These are phyloP conservation scores for Syritta pipiens DNA, from an alignment of 2,888 invertebrate genomes.

Conservation along the genomic window DNA sequence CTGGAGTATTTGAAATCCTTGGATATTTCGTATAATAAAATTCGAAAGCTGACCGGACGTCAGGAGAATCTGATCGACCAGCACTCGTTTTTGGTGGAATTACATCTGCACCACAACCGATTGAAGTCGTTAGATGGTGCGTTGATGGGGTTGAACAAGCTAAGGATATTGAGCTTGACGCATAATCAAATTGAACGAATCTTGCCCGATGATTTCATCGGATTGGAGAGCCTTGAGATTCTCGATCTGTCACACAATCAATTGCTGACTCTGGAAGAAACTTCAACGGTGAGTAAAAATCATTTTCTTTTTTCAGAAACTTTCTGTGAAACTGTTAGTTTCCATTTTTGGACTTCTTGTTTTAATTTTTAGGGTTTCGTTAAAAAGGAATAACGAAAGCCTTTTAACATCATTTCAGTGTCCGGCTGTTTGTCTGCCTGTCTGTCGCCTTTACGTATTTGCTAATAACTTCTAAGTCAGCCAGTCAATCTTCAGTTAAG, in stretches of 20 bases:
- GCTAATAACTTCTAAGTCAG: too few relatives aligned
- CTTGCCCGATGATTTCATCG: constrained; percentile 88
- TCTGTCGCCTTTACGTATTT: too few relatives aligned
- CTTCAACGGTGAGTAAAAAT: constrained; percentile 85
- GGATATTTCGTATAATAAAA: constrained; percentile 88
- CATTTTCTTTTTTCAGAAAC: not conserved
- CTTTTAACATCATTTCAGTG: too few relatives aligned
- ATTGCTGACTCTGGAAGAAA: constrained; percentile 88
- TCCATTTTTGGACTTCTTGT: too few relatives aligned
- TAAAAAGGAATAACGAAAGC: too few relatives aligned
- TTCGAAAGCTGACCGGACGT: constrained; percentile 84
- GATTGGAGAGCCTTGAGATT: constrained; percentile 86
- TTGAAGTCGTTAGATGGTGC: constrained; percentile 87
- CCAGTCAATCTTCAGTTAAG: too few relatives aligned
- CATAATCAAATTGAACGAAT: constrained; percentile 87
- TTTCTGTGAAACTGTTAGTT: too few relatives aligned
- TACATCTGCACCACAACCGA: constrained; percentile 87
- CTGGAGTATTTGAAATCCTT: constrained; percentile 85
- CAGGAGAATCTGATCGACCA: constrained; percentile 89
- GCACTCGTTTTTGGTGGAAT: constrained; percentile 86
- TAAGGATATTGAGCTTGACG: constrained; percentile 86
- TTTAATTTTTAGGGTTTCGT: too few relatives aligned
- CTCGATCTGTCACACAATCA: constrained; percentile 90
- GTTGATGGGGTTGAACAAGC: constrained; percentile 86
- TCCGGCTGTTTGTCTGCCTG: too few relatives aligned